Base-by-base conservation (phyloP, 2,888 invertebrate species). In the Clivina fossor region DNA sequence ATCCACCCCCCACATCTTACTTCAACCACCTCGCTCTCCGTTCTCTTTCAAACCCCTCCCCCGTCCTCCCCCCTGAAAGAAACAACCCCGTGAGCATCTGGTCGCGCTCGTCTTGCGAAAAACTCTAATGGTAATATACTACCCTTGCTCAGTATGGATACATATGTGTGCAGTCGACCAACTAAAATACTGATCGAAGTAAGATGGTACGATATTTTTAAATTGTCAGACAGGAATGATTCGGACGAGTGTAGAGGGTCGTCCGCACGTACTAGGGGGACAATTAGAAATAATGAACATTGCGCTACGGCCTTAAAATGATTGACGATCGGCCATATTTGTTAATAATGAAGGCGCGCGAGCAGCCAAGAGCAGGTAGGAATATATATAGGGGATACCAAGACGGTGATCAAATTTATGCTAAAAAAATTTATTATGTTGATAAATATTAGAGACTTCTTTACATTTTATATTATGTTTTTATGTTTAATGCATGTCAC, bases 271-370 rank as follows among this genome's bases (percentile, higher is more conserved):
- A 66, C 64, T 65, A 64, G 65, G 62, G 68, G 66, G 66, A 69
- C 71, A 72, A 72, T 72, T 71, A 72, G 71, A 70, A 72, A 68
- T 72, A 71, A 72, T 72, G 71, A 71, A 69, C 70, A 71, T 71
- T 69, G 69, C 69, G 66, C 61, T 60, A 59, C 38, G 62, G 67
- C 66, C 65, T 69, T 68, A 69, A 63, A 66, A 70, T 69, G 70
- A 70, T 70, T 64, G 68, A 70, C 62, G 61, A 61, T 63, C 51
- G 60, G 59, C 61, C 63, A 55, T 55, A 55, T 55, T 55, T 55
- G 55, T 55, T 55, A 55, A 55, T 55, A 55, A 55, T 55, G 55
- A 20, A 55, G 30, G 13, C 37, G 38, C n/a, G n/a, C n/a, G n/a
- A n/a, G n/a, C n/a, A n/a, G n/a, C n/a, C n/a, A n/a, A n/a, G n/a